Base-by-base conservation (phyloP, 2,113 vertebrate genomes). In the Psittacus erithacus region DNA sequence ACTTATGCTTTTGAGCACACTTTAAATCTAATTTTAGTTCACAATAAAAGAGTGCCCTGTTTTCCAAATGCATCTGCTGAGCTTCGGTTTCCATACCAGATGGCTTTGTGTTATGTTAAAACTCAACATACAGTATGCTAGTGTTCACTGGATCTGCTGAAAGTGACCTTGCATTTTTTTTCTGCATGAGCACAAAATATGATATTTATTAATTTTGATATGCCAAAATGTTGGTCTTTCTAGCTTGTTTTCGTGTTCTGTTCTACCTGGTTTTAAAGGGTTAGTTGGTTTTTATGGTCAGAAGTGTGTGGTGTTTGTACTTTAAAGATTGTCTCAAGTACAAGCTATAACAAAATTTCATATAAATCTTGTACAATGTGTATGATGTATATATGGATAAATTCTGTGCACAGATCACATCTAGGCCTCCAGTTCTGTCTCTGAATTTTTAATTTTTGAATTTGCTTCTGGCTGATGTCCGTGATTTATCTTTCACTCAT, bases 1-100 rank as follows among this genome's bases (percentile, higher is more conserved):
- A 95, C 86, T 95, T 97, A 93, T 93, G 89, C 77, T 96, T 97
- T 96, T 92, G 77, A 93, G 86, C 77, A 94, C 62, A 94, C 79
- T 95, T 96, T 94, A 93, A 93, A 95, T 95, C 88, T 94, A 95
- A 97, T 97, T 97, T 97, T 97, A 97, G 90, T 80, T n/a, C 50
- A 95, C 75, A 96, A 96, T 95, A 96, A 81, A 96, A 97, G 95
- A 97, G 91, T 90, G 65, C 43, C 90, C 78, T 83, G 70, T 77
- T 94, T 97, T 96, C 85, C 94, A 82, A 94, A 91, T 96, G 75
- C 86, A 94, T 95, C 93, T 97, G 93, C 71, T 88, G 67, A 97
- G 74, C 65, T 33, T n/a, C 15, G 85, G 60, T 95, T 85, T 95
- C 55, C 75, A 76, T 89, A 93, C 80, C 81, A 93, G 95, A 95